phyloP scores from a whole-genome alignment of 2,888 invertebrate genomes.

The Trypoxylon attenuatum region DNA sequence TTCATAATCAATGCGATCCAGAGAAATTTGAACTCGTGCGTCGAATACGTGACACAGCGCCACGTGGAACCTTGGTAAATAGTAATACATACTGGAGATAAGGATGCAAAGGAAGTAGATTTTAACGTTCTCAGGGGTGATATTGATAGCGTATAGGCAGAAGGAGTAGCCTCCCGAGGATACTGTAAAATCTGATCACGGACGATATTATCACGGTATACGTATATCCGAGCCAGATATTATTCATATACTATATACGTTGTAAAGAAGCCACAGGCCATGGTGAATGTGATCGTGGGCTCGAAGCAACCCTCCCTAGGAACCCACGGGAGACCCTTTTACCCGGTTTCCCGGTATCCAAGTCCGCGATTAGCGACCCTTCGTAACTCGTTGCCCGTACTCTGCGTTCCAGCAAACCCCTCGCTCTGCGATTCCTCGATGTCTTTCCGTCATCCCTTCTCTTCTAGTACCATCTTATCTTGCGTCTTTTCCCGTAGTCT shows the following conservation, averaged over 20 bases:
- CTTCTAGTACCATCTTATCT: background rate
- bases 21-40: background rate
- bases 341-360: constrained; percentile 54
- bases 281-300: constrained; percentile 57
- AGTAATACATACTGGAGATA: constrained; percentile 33
- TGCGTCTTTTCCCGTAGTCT: too few species aligned
- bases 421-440: constrained; percentile 44
- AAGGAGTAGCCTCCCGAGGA: constrained; percentile 42
- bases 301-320: constrained; percentile 62
- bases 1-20: background rate
- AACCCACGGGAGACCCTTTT: constrained; percentile 61
- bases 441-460: constrained; percentile 17
- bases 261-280: constrained; percentile 48
- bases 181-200: constrained; percentile 54
- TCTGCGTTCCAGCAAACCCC: too few species aligned
- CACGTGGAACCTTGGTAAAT: background rate
- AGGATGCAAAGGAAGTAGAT: constrained; percentile 38
- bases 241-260: constrained; percentile 49
- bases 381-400: constrained; percentile 58
- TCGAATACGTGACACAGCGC: constrained; percentile 9
- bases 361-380: constrained; percentile 69
- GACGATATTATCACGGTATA: constrained; percentile 51
- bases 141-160: constrained; percentile 43
- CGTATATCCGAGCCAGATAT: constrained; percentile 45
- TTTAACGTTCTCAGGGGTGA: constrained; percentile 49